Evolutionary conservation across 2,888 invertebrate genomes (phyloP).

Genomic region (Cyclophora albipunctata): DNA sequence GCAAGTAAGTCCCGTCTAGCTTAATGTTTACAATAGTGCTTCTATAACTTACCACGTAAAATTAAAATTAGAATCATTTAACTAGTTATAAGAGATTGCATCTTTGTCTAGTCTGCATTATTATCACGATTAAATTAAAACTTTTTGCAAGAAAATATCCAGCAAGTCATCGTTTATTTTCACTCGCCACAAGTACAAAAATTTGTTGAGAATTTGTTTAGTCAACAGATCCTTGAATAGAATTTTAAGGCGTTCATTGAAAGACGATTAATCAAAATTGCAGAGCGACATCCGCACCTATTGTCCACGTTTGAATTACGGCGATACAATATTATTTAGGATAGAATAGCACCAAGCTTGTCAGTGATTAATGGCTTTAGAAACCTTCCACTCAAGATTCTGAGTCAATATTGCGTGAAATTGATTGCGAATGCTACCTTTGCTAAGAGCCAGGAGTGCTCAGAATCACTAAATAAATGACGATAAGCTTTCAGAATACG

Average conservation of each 20-base stretch:
- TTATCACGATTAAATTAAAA: no score
- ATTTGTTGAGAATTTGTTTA: constrained; percentile 8
- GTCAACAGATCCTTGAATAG: constrained; percentile 24
- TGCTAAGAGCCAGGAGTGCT: no score
- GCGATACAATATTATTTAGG: constrained; percentile 38
- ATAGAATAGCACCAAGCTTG: constrained; percentile 24
- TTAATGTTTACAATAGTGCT: no score
- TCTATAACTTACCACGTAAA: no score
- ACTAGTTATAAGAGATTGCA: no score
- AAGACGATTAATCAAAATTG: constrained; percentile 47
- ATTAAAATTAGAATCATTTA: no score
- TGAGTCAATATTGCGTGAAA: constrained; percentile 5
- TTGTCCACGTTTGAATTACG: constrained; percentile 35
- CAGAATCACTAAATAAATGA: no score
- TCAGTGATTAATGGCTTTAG: constrained; percentile 34
- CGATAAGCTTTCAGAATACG: not conserved
- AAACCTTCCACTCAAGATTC: not conserved
- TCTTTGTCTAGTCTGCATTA: no score
- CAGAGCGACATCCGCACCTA: constrained; percentile 31
- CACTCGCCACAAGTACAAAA: no score
- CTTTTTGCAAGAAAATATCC: no score
- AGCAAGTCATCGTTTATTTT: no score
- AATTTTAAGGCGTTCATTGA: constrained; percentile 19
- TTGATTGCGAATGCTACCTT: constrained; percentile 1
- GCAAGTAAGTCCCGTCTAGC: no score